Evolutionary conservation across 2,797 vertebrate species (phyloP).

Genomic region (Myoxocephalus aenaeus): DNA sequence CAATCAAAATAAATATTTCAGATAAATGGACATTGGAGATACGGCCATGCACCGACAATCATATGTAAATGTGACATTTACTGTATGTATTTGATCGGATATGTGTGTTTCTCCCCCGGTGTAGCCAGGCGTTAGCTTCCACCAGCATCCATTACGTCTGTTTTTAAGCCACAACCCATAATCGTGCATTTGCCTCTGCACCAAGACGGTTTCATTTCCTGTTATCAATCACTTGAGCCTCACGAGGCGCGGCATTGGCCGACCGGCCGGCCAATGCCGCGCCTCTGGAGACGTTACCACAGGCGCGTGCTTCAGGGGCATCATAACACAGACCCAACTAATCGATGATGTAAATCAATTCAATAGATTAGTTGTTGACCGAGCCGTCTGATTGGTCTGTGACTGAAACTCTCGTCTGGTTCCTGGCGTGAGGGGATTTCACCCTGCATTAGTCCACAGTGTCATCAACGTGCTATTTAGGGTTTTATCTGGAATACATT

Average conservation of each 20-base stretch:
- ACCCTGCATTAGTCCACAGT: background rate
- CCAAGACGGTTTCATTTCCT: background rate
- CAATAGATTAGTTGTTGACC: background rate
- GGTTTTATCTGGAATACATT: background rate
- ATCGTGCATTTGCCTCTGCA: background rate
- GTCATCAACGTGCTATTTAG: background rate
- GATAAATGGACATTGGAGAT: background rate
- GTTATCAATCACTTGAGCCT: background rate
- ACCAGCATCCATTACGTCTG: background rate
- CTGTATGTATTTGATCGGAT: background rate
- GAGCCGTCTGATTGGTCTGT: background rate
- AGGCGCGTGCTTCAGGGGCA: no score
- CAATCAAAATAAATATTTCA: background rate
- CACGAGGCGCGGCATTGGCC: background rate
- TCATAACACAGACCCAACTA: background rate
- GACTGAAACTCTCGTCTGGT: background rate
- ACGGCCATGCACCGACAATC: background rate
- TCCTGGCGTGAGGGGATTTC: background rate
- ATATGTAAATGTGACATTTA: no score
- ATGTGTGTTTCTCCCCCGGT: background rate
- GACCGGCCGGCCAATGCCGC: background rate
- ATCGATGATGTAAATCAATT: background rate
- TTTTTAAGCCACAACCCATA: background rate
- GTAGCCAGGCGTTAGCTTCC: background rate
- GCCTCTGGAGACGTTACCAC: background rate